Percentiles rank a stretch among this genome's conserved stretches.
phyloP scores from a whole-genome alignment of 2,113 vertebrate genomes.

The Serilophus lunatus region DNA sequence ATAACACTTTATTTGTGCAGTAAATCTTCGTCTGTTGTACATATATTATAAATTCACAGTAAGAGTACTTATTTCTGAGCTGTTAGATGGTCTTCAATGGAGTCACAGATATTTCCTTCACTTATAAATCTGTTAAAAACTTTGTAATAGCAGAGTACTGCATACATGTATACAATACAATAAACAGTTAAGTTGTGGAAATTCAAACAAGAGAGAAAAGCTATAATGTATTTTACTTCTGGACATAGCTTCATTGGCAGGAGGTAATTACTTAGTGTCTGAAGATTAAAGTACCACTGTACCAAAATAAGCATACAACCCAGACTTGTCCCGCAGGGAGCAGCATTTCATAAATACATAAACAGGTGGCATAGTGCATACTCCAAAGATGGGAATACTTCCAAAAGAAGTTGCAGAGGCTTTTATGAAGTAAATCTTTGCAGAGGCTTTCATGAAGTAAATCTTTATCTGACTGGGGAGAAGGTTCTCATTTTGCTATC shows the following conservation, averaged over 20 bases:
- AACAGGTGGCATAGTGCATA: constrained; percentile 22
- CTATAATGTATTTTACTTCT: background rate
- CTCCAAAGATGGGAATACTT: constrained; percentile 44
- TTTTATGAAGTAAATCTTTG: constrained; percentile 40
- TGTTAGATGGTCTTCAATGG: background rate
- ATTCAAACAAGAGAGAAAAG: background rate
- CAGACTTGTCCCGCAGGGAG: constrained; percentile 53
- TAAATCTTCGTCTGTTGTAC: background rate
- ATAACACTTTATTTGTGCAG: background rate
- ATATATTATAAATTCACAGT: background rate
- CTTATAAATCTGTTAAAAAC: background rate
- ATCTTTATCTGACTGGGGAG: constrained; percentile 41
- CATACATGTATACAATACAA: background rate
- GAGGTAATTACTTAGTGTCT: constrained; percentile 22
- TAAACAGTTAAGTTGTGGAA: background rate
- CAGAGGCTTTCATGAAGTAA: constrained; percentile 30
- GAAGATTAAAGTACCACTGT: constrained; percentile 49
- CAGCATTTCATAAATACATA: constrained; percentile 46
- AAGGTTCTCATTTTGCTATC: constrained; percentile 44
- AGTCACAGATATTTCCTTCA: background rate
- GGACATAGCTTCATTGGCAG: constrained; percentile 5
- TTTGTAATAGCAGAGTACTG: background rate
- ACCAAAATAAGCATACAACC: constrained; percentile 55
- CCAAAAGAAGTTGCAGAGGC: constrained; percentile 41
- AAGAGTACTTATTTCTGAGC: background rate